Evolutionary conservation across 2,888 invertebrate species (phyloP).

Genomic region (Leptopilina drosophilae): DNA sequence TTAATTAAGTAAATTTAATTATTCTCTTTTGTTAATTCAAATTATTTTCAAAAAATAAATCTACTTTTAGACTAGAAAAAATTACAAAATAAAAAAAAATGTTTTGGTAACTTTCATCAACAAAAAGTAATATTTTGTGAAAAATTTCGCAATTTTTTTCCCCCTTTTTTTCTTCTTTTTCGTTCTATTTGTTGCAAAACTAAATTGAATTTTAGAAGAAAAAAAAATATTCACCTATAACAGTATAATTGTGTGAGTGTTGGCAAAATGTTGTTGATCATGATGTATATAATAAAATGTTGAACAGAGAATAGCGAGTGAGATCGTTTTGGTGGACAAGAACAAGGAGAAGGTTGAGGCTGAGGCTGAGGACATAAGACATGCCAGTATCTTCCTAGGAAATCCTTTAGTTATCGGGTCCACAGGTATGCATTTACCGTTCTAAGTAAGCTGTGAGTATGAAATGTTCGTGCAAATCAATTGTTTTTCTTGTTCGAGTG

Average conservation of each 20-base stretch:
- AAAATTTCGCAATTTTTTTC: too few relatives aligned
- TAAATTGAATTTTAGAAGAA: too few relatives aligned
- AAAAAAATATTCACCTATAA: neutral
- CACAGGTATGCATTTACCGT: constrained; percentile 57
- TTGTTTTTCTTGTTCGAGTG: constrained; percentile 15
- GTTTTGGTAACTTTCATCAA: too few relatives aligned
- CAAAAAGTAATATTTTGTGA: too few relatives aligned
- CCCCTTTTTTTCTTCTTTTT: too few relatives aligned
- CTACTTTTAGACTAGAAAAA: too few relatives aligned
- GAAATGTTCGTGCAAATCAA: constrained; percentile 39
- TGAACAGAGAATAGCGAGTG: constrained; percentile 77
- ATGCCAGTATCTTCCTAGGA: constrained; percentile 79
- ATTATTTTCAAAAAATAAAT: too few relatives aligned
- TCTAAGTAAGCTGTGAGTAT: constrained; percentile 32
- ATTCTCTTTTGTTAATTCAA: too few relatives aligned
- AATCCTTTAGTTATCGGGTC: constrained; percentile 77
- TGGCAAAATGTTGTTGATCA: neutral
- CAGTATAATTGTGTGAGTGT: neutral
- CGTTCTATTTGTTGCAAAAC: too few relatives aligned
- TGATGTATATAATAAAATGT: neutral
- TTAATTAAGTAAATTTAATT: too few relatives aligned
- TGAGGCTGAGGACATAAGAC: constrained; percentile 80
- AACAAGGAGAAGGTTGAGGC: constrained; percentile 78
- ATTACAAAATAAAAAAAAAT: too few relatives aligned
- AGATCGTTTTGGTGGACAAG: constrained; percentile 79